Evolutionary conservation across 2,888 invertebrate species (phyloP).

Genomic region (Osmoderma eremita): DNA sequence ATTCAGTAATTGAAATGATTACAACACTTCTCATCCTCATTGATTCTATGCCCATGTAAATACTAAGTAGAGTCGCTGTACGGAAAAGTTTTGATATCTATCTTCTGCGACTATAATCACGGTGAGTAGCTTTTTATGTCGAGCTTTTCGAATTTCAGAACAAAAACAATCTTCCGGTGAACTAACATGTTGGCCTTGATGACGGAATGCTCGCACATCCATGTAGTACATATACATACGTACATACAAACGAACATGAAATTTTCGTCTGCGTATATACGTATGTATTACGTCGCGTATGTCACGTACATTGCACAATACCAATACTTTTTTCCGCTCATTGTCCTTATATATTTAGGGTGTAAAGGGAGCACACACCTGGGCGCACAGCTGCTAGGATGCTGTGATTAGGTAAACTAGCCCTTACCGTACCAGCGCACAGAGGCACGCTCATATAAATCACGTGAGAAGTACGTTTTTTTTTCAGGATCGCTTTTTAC

Average conservation of each 20-base stretch:
- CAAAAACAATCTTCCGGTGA: constrained; percentile 19
- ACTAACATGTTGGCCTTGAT: constrained; percentile 40
- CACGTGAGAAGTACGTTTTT: constrained; percentile 53
- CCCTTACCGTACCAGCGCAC: constrained; percentile 52
- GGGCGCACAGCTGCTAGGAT: constrained; percentile 64
- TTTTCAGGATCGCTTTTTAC: constrained; percentile 54
- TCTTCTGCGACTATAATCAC: too few relatives aligned
- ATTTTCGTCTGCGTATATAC: constrained; percentile 29
- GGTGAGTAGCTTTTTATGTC: too few relatives aligned
- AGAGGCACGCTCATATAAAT: constrained; percentile 54
- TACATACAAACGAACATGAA: not conserved
- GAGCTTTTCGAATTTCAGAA: not conserved
- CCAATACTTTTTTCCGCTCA: constrained; percentile 60
- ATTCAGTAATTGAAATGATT: too few relatives aligned
- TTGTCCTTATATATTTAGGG: constrained; percentile 58
- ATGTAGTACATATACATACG: not conserved
- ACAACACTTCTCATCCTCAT: too few relatives aligned
- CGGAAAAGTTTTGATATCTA: too few relatives aligned
- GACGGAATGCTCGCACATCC: constrained; percentile 30
- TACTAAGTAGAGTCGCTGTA: too few relatives aligned
- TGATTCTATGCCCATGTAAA: not conserved
- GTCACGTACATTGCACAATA: constrained; percentile 46
- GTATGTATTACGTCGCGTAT: constrained; percentile 8
- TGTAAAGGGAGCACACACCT: constrained; percentile 63
- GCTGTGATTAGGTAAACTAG: constrained; percentile 57